A percentile compares a stretch with the other conserved stretches of the same genome.
Evolutionary conservation across 2,113 vertebrate species (phyloP).

Genomic region (Pachyramphus minor): DNA sequence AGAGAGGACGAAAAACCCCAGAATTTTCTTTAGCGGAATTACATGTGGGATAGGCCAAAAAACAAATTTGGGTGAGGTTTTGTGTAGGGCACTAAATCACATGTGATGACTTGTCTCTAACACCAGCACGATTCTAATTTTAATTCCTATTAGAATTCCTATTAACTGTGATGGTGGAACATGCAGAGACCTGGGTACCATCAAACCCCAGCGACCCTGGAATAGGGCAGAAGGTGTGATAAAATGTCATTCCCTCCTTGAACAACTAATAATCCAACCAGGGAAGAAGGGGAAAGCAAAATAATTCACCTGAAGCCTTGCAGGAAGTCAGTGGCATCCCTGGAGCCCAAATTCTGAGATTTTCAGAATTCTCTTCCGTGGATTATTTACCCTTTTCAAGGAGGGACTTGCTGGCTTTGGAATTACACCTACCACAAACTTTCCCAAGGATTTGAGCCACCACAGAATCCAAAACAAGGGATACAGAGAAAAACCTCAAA

Average conservation of each 20-base stretch:
- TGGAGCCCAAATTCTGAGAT: neutral
- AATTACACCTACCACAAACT: neutral
- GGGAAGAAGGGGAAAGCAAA: neutral
- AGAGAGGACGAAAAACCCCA: neutral
- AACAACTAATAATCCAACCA: neutral
- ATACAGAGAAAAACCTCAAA: neutral
- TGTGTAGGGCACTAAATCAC: neutral
- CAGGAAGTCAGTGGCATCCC: neutral
- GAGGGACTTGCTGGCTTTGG: neutral
- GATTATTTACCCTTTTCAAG: neutral
- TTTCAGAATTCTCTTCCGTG: neutral
- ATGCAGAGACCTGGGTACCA: neutral
- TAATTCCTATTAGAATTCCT: no score
- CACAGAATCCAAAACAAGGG: neutral
- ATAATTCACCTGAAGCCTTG: neutral
- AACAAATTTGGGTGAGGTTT: neutral
- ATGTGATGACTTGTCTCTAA: accelerated
- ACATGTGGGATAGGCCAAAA: neutral
- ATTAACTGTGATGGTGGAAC: neutral
- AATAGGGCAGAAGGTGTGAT: neutral
- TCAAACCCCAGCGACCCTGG: neutral
- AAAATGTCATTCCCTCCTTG: neutral
- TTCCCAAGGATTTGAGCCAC: neutral
- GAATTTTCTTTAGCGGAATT: neutral
- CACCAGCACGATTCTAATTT: neutral